Percentiles rank a stretch among this genome's conserved stretches.
These are phyloP conservation scores for Netelia virgata DNA, from an alignment of 2,888 invertebrate genomes.

Conservation along the genomic window DNA sequence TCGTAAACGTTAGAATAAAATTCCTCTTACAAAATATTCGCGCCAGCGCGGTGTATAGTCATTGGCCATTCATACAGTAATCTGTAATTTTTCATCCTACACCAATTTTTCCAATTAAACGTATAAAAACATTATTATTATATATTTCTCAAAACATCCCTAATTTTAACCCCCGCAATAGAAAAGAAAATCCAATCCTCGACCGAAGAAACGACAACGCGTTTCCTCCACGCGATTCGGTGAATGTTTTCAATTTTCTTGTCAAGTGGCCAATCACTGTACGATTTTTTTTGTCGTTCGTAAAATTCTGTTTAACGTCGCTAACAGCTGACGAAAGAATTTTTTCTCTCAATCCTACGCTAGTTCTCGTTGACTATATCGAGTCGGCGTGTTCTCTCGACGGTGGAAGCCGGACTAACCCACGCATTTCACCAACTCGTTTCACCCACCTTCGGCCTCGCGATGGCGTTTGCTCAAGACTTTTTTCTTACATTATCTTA, in stretches of 20 bases:
- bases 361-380: conserved; percentile 38
- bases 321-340: conserved; percentile 24
- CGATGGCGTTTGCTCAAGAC: conserved; percentile 63
- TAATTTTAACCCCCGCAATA: no score
- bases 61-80: no score
- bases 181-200: no score
- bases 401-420: conserved; percentile 73
- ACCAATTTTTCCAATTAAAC: no score
- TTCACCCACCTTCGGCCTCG: conserved; percentile 84
- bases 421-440: conserved; percentile 81
- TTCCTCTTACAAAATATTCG: not conserved
- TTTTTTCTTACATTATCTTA: conserved; percentile 15
- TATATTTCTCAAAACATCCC: no score
- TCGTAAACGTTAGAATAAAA: no score
- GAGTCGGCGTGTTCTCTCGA: conserved; percentile 45
- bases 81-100: no score
- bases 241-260: no score
- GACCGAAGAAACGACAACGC: not conserved
- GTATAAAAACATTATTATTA: no score
- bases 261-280: conserved; percentile 29
- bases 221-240: no score
- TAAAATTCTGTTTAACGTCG: conserved; percentile 10
- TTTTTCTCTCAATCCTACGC: conserved; percentile 57
- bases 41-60: no score
- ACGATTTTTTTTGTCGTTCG: not conserved